These are phyloP conservation scores for Drosophila koepferae DNA, from an alignment of 2,888 invertebrate species.

Conservation along the genomic window DNA sequence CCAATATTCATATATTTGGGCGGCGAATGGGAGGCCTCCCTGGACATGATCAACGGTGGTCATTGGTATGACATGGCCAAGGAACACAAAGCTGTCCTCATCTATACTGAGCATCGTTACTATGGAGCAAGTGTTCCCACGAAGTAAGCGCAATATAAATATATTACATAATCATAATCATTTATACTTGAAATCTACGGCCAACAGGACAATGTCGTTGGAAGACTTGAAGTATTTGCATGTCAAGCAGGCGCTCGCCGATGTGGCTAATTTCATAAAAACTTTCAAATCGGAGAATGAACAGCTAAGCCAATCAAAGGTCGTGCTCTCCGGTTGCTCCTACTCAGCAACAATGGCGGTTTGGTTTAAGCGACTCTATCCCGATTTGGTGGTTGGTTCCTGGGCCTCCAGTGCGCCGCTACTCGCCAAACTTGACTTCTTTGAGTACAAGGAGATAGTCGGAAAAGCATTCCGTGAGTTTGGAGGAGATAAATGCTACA, in stretches of 20 bases:
- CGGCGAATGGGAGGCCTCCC: constrained; percentile 88
- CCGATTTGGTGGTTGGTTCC: constrained; percentile 87
- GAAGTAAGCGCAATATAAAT: constrained; percentile 85
- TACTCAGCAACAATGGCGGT: constrained; percentile 89
- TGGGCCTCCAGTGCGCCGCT: constrained; percentile 89
- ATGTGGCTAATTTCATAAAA: constrained; percentile 88
- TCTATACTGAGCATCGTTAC: constrained; percentile 92
- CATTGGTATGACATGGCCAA: constrained; percentile 88
- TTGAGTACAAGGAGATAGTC: constrained; percentile 84
- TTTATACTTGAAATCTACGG: neutral
- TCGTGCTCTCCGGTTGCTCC: constrained; percentile 88
- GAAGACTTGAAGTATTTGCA: constrained; percentile 87
- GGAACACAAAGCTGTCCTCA: constrained; percentile 87
- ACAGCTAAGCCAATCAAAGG: constrained; percentile 83
- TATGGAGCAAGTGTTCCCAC: constrained; percentile 91
- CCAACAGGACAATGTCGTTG: constrained; percentile 86
- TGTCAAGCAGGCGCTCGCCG: constrained; percentile 89
- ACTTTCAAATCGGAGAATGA: constrained; percentile 83
- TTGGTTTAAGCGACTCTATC: constrained; percentile 89
- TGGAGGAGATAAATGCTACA: constrained; percentile 82
- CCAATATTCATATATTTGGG: constrained; percentile 90
- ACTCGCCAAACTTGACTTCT: constrained; percentile 87
- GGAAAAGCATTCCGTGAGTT: constrained; percentile 75
- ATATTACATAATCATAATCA: too few species aligned
- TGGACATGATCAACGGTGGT: constrained; percentile 87